Conservation (phyloP, 2,797 vertebrate genomes). For the Enteromius anoplus region DNA sequence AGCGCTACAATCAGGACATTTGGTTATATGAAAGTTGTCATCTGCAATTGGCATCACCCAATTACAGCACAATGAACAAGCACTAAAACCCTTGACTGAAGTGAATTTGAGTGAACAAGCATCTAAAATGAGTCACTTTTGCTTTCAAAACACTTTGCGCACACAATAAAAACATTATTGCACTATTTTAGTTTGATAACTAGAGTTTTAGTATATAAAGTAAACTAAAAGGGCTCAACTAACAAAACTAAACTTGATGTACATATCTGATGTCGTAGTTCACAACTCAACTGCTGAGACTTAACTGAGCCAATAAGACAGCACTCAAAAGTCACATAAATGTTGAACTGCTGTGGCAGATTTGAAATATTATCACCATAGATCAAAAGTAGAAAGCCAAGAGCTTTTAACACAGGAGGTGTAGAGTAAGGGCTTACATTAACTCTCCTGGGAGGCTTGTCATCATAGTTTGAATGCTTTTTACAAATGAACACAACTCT, state of each 20-base stretch:
- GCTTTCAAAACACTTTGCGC: not conserved
- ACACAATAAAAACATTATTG: conserved; percentile 2
- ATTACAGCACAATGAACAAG: conserved; percentile 24
- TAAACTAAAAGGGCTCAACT: not conserved
- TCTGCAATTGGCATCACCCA: not conserved
- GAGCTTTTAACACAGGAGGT: conserved; percentile 5
- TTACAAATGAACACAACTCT: conserved; percentile 3
- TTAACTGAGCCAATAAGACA: not conserved
- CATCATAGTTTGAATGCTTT: conserved; percentile 9
- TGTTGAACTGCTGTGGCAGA: conserved; percentile 13
- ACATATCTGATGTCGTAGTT: not conserved
- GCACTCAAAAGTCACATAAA: conserved; percentile 11
- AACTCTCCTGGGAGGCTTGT: conserved; percentile 4
- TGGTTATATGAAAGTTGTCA: conserved; percentile 27
- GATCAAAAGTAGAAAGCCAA: conserved; percentile 19
- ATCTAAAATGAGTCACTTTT: not conserved
- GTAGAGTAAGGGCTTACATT: not conserved
- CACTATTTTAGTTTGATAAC: not conserved
- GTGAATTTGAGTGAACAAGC: conserved; percentile 17
- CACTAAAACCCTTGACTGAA: conserved; percentile 1
- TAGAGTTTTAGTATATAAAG: not conserved
- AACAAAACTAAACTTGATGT: not conserved
- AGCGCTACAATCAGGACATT: not conserved
- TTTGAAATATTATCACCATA: not conserved
- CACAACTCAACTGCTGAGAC: not conserved